A percentile compares a stretch with the other conserved stretches of the same genome.
phyloP scores from a whole-genome alignment of 2,888 invertebrate genomes.

The Eupelmus urozonus region DNA sequence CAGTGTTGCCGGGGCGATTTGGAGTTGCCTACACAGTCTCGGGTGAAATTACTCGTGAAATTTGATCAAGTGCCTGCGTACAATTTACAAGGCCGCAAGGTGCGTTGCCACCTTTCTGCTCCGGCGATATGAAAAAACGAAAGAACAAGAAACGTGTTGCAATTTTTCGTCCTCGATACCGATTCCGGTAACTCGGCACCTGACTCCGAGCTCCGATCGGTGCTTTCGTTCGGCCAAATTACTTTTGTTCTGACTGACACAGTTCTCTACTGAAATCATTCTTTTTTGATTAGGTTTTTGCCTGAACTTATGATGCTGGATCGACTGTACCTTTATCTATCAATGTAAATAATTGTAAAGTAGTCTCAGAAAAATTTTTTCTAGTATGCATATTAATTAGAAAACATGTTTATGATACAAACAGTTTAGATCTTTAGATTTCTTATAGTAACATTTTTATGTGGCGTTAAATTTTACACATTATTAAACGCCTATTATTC shows the following conservation, averaged over 20 bases:
- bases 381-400: too few species aligned
- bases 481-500: too few species aligned
- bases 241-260: conserved; percentile 10
- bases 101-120: conserved; percentile 37
- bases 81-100: conserved; percentile 53
- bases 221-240: conserved; percentile 21
- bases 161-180: conserved; percentile 54
- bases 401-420: too few species aligned
- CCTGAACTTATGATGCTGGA: neutral
- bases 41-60: conserved; percentile 58
- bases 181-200: conserved; percentile 50
- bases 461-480: too few species aligned
- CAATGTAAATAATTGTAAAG: too few species aligned
- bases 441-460: too few species aligned
- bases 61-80: conserved; percentile 53
- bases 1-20: neutral
- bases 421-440: too few species aligned
- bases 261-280: neutral
- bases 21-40: conserved; percentile 43
- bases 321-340: too few species aligned
- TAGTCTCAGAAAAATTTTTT: too few species aligned
- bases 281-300: neutral
- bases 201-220: neutral
- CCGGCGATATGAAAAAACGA: conserved; percentile 2
- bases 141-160: conserved; percentile 20